A percentile compares a stretch with the other conserved stretches of the same genome.
phyloP scores from a whole-genome alignment of 2,113 vertebrate genomes.

The Passer domesticus region DNA sequence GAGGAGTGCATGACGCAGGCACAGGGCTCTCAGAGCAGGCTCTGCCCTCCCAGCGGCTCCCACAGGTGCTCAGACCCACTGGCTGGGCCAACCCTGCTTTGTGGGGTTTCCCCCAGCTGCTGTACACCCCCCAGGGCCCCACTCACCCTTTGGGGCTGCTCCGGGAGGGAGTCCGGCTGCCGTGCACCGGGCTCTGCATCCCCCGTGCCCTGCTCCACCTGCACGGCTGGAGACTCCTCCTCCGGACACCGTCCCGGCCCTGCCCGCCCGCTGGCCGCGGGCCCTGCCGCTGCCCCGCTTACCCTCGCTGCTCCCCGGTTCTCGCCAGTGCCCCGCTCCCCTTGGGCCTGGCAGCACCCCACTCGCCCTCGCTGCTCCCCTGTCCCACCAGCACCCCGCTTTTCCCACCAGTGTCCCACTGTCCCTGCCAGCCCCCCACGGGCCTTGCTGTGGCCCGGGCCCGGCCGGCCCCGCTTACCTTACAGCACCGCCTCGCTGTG shows the following conservation, averaged over 20 bases:
- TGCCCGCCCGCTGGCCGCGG: not conserved
- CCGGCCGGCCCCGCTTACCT: not conserved
- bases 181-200: not conserved
- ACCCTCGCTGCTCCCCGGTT: not conserved
- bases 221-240: constrained; percentile 31
- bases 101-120: not conserved
- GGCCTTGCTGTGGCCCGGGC: not conserved
- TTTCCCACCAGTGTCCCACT: not conserved
- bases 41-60: not conserved
- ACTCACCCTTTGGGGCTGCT: constrained; percentile 32
- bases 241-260: not conserved
- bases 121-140: not conserved
- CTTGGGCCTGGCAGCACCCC: not conserved
- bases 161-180: not conserved
- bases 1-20: not conserved
- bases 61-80: not conserved
- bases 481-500: not conserved
- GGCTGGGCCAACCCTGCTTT: not conserved
- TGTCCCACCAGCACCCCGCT: not conserved
- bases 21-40: not conserved
- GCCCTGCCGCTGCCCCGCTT: not conserved
- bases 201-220: constrained; percentile 15
- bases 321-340: not conserved
- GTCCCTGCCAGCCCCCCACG: not conserved
- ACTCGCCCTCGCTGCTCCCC: not conserved